A percentile compares a stretch with the other conserved stretches of the same genome.
Conservation (phyloP, 2,797 vertebrate genomes). For the Helicolenus hilgendorfi region DNA sequence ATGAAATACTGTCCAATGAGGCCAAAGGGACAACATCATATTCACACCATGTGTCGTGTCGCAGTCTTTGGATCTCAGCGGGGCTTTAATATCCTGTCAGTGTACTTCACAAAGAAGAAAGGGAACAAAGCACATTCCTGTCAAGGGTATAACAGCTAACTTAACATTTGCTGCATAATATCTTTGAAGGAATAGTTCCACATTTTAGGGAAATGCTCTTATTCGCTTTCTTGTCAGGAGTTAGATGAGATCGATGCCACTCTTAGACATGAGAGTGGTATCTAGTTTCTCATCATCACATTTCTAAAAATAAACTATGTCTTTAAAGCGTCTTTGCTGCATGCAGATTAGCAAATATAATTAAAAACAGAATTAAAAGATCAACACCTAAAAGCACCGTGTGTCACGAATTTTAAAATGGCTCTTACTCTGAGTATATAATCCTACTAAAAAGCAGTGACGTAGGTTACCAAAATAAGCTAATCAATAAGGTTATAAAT, state of each 20-base stretch:
- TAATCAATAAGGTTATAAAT: no score
- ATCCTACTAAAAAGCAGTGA: not conserved
- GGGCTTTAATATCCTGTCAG: constrained; percentile 31
- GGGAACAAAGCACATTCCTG: not conserved
- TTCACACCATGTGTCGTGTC: constrained; percentile 17
- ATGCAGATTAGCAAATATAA: not conserved
- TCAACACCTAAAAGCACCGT: not conserved
- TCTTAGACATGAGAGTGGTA: not conserved
- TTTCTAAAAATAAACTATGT: not conserved
- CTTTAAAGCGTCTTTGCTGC: not conserved
- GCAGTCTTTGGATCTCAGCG: not conserved
- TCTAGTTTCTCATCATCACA: not conserved
- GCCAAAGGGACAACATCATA: not conserved
- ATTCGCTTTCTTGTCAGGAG: no score
- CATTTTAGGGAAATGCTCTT: no score
- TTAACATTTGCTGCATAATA: not conserved
- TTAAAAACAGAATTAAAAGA: not conserved
- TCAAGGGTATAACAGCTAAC: not conserved
- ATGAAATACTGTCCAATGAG: constrained; percentile 3
- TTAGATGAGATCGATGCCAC: no score
- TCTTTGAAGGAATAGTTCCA: not conserved
- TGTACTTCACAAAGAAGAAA: not conserved
- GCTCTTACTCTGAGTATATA: not conserved
- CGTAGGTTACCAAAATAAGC: no score
- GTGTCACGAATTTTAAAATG: not conserved